A percentile compares a stretch with the other conserved stretches of the same genome.
Evolutionary conservation across 2,888 invertebrate species (phyloP).

Genomic region (Tromatobia lineatoria): DNA sequence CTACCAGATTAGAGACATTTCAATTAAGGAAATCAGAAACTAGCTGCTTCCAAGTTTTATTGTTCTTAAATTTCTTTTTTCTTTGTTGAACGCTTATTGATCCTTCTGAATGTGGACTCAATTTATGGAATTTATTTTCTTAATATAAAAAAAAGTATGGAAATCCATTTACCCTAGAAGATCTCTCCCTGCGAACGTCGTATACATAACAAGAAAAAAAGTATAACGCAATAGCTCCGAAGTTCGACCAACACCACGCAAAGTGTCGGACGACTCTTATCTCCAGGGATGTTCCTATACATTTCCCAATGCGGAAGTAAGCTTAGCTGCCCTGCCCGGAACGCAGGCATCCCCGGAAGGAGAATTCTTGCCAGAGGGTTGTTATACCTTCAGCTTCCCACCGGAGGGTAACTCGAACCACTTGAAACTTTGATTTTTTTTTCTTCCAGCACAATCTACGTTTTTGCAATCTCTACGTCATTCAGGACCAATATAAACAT

Average conservation of each 20-base stretch:
- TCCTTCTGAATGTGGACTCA: no score
- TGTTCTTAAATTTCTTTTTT: no score
- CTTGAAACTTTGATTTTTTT: constrained; percentile 22
- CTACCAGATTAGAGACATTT: no score
- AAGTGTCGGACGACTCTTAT: constrained; percentile 5
- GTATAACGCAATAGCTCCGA: neutral
- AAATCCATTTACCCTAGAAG: neutral
- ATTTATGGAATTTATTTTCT: no score
- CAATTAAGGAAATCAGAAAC: no score
- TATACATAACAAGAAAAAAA: neutral
- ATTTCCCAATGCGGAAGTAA: constrained; percentile 30
- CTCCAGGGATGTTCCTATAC: constrained; percentile 24
- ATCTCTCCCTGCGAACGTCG: no score
- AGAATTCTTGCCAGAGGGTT: constrained; percentile 9
- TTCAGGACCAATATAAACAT: neutral
- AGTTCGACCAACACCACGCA: constrained; percentile 7
- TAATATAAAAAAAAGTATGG: neutral
- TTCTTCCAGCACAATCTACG: constrained; percentile 2
- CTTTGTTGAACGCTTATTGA: no score
- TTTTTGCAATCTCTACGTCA: neutral
- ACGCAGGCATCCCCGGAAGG: neutral
- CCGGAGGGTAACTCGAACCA: constrained; percentile 6
- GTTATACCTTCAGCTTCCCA: constrained; percentile 16
- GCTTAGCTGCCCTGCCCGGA: neutral
- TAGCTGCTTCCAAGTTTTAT: no score